Conservation (phyloP, 35 echinoderm and acorn worm species). For the Chiridota heheva region DNA sequence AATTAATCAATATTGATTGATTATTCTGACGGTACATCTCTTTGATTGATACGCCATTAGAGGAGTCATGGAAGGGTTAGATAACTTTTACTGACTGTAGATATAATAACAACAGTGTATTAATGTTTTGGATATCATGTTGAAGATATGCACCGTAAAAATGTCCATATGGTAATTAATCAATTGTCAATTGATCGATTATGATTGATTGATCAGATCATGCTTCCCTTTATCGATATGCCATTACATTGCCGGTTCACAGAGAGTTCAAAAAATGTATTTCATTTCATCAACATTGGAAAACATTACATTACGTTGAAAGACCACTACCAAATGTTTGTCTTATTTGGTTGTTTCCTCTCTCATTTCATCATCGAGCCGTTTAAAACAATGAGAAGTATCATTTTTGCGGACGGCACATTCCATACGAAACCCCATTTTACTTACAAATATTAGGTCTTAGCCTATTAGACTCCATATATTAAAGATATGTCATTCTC, state of each 20-base stretch:
- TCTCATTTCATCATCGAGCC: too few species aligned
- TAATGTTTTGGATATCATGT: constrained; percentile 56
- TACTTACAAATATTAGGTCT: too few species aligned
- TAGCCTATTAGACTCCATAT: too few species aligned
- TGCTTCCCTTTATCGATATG: not conserved
- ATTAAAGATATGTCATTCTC: too few species aligned
- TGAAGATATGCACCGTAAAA: constrained; percentile 68
- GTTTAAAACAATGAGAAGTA: too few species aligned
- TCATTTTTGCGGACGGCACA: too few species aligned
- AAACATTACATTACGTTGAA: too few species aligned
- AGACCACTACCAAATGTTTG: too few species aligned
- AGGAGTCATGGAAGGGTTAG: not conserved
- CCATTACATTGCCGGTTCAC: not conserved
- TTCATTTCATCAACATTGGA: too few species aligned
- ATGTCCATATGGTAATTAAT: constrained; percentile 69
- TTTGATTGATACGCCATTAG: not conserved
- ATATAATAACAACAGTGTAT: not conserved
- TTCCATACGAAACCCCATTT: too few species aligned
- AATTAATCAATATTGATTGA: not conserved
- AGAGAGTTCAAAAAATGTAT: too few species aligned
- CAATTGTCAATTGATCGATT: not conserved
- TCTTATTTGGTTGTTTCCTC: too few species aligned
- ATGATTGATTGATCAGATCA: not conserved
- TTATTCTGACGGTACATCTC: not conserved
- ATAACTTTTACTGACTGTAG: not conserved